Evolutionary conservation across 1,140 invertebrate species (phyloP).

Genomic region (Idris sp.): DNA sequence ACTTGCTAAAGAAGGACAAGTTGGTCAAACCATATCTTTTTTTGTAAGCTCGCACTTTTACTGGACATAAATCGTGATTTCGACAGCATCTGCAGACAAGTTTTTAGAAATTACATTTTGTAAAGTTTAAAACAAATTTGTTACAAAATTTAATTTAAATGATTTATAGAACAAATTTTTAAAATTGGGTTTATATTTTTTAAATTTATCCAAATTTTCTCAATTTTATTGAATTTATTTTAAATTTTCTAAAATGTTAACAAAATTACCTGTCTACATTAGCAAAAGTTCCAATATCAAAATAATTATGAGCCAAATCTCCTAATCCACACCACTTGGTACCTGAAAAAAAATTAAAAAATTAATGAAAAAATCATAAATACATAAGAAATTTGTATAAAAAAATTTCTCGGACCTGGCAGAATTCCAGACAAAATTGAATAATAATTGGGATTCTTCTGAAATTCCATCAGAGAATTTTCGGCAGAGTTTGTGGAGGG

Average conservation of each 20-base stretch:
- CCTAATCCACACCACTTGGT: slow-evolving; percentile 94
- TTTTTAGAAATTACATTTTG: neutral
- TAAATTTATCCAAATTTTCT: no score
- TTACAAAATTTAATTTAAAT: no score
- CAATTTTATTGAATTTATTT: no score
- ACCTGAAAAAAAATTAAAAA: no score
- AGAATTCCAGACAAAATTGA: slow-evolving; percentile 84
- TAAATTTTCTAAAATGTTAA: no score
- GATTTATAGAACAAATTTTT: no score
- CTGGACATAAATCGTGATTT: slow-evolving; percentile 88
- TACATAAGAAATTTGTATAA: slow-evolving; percentile 6
- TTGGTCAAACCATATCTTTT: slow-evolving; percentile 89
- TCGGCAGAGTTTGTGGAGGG: neutral
- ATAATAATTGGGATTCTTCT: slow-evolving; percentile 31
- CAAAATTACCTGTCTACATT: slow-evolving; percentile 83
- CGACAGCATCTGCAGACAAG: slow-evolving; percentile 83
- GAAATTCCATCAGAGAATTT: neutral
- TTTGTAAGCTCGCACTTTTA: slow-evolving; percentile 86
- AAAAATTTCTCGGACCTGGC: slow-evolving; percentile 80
- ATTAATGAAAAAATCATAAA: slow-evolving; percentile 62
- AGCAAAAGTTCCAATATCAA: slow-evolving; percentile 86
- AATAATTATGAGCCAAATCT: slow-evolving; percentile 89
- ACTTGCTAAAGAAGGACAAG: slow-evolving; percentile 91
- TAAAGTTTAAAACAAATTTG: slow-evolving; percentile 3
- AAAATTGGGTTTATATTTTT: no score